These are phyloP conservation scores for Andrena haemorrhoa DNA, from an alignment of 2,888 invertebrate genomes.

Conservation along the genomic window DNA sequence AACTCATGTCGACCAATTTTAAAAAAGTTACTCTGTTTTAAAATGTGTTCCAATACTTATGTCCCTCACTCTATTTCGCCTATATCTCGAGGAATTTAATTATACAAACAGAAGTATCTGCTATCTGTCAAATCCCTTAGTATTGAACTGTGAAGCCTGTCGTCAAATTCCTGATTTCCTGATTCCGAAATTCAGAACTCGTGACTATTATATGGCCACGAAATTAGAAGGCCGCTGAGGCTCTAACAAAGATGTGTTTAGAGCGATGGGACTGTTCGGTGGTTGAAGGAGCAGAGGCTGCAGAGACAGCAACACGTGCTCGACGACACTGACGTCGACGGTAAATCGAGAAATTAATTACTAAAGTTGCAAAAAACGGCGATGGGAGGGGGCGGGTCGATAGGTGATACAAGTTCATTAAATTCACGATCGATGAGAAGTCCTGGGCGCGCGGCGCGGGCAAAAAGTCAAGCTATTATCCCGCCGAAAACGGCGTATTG, in stretches of 20 bases:
- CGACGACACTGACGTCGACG: conserved; percentile 42
- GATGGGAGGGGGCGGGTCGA: conserved; percentile 29
- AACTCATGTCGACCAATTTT: too few relatives aligned
- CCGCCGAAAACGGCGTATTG: conserved; percentile 61
- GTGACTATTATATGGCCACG: too few relatives aligned
- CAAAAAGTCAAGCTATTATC: conserved; percentile 61
- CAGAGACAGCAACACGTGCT: conserved; percentile 7
- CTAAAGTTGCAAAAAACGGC: conserved; percentile 51
- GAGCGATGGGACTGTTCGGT: neutral
- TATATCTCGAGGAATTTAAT: neutral
- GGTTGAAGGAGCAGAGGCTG: neutral
- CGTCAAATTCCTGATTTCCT: too few relatives aligned
- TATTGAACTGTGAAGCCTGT: neutral
- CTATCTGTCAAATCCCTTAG: neutral
- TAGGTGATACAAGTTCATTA: conserved; percentile 59
- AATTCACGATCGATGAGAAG: conserved; percentile 57
- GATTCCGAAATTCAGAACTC: neutral
- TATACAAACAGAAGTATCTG: neutral
- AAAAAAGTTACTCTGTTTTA: too few relatives aligned
- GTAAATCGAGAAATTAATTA: conserved; percentile 57
- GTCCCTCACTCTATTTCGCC: too few relatives aligned
- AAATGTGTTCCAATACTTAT: too few relatives aligned
- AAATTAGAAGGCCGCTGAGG: too few relatives aligned
- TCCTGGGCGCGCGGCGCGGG: conserved; percentile 41
- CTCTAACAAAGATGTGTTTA: neutral